phyloP scores from a whole-genome alignment of 2,888 invertebrate species.

The Volucella bombylans region DNA sequence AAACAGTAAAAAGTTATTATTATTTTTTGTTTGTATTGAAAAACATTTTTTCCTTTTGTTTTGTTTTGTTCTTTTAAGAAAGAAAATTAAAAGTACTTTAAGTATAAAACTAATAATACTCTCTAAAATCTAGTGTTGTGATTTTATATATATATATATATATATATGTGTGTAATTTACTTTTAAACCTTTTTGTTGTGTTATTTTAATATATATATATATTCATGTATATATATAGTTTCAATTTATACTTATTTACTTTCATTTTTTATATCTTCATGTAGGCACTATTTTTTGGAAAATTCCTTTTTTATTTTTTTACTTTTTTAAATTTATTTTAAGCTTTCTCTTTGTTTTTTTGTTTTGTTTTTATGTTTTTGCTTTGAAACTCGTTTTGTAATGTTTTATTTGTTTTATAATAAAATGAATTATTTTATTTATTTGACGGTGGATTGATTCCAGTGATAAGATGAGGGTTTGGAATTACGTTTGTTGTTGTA shows the following conservation, averaged over 20 bases:
- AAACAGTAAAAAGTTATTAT: conserved; percentile 46
- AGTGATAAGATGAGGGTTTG: conserved; percentile 59
- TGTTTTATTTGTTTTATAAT: conserved; percentile 50
- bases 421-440: conserved; percentile 61
- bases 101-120: conserved; percentile 74
- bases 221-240: conserved; percentile 45
- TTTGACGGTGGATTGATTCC: conserved; percentile 72
- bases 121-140: conserved; percentile 72
- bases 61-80: conserved; percentile 26
- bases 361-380: not conserved
- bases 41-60: conserved; percentile 24
- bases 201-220: conserved; percentile 57
- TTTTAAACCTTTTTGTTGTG: conserved; percentile 32
- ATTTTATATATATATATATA: conserved; percentile 52
- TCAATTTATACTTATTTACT: conserved; percentile 64
- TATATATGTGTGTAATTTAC: conserved; percentile 29
- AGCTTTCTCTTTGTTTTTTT: conserved; percentile 34
- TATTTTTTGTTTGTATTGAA: conserved; percentile 45
- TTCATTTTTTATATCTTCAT: conserved; percentile 61
- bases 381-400: conserved; percentile 64
- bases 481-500: conserved; percentile 27
- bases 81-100: conserved; percentile 71
- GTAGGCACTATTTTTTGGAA: conserved; percentile 74
- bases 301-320: conserved; percentile 57
- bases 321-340: conserved; percentile 9